Percentiles rank a stretch among this genome's conserved stretches.
phyloP scores from a whole-genome alignment of 2,113 vertebrate genomes.

The Anas platyrhynchos region DNA sequence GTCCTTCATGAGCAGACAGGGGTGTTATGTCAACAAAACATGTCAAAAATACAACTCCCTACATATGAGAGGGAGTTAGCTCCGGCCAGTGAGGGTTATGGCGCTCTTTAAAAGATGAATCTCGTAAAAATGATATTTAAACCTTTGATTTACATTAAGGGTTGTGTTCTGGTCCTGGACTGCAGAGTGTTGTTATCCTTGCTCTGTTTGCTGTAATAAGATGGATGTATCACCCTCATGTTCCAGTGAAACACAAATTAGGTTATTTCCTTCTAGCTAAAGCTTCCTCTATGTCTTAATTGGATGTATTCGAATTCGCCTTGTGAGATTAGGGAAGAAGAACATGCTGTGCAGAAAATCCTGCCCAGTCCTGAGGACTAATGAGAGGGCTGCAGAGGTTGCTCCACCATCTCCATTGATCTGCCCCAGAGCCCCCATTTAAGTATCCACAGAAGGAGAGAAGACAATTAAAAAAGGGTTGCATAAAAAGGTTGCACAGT shows the following conservation, averaged over 20 bases:
- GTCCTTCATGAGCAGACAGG: not conserved
- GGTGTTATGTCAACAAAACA: not conserved
- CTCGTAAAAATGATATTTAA: not conserved
- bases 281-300: not conserved
- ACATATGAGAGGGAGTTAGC: not conserved
- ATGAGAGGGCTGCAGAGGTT: not conserved
- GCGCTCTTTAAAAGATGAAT: not conserved
- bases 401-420: not conserved
- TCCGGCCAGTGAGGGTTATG: not conserved
- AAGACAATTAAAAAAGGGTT: not conserved
- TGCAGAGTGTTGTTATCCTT: not conserved
- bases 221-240: not conserved
- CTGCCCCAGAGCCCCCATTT: not conserved
- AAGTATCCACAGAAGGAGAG: not conserved
- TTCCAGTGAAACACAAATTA: not conserved
- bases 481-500: not conserved
- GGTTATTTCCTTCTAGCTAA: not conserved
- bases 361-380: not conserved
- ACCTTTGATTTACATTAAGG: not conserved
- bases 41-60: not conserved
- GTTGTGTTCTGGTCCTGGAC: not conserved
- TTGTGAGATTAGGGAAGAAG: not conserved
- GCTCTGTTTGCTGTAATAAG: conserved; percentile 4
- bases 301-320: not conserved
- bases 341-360: not conserved